Percentiles rank a stretch among this genome's conserved stretches.
Conservation (phyloP, 2,888 invertebrate species). For the Eurytoma californica region DNA sequence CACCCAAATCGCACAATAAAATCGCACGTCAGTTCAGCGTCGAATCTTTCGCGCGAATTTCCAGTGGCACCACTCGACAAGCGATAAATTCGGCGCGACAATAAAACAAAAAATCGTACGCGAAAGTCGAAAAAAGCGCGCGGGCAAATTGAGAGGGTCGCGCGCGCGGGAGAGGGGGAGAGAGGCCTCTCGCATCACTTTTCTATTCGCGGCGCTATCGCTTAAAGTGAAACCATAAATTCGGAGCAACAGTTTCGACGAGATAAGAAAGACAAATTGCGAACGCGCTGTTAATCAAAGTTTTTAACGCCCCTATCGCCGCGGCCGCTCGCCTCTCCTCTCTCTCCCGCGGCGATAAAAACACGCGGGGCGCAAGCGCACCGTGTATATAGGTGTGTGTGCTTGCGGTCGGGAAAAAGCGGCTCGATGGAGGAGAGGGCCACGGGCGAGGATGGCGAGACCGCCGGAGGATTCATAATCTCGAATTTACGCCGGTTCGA, state of each 20-base stretch:
- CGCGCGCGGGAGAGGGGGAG: not conserved
- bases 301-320: constrained; percentile 48
- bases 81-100: too few species aligned
- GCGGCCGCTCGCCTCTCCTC: not conserved
- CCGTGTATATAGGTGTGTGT: not conserved
- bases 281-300: constrained; percentile 53
- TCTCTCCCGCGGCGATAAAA: constrained; percentile 32
- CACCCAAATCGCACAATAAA: too few species aligned
- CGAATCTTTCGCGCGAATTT: too few species aligned
- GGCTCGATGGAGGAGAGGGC: constrained; percentile 6
- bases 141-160: not conserved
- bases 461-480: too few species aligned
- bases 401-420: constrained; percentile 1
- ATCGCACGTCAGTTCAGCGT: too few species aligned
- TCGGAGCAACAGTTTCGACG: constrained; percentile 51
- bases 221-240: constrained; percentile 51
- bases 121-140: not conserved
- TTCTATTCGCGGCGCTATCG: constrained; percentile 45
- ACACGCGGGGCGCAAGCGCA: not conserved
- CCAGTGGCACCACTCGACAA: too few species aligned
- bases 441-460: too few species aligned
- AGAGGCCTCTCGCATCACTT: constrained; percentile 6
- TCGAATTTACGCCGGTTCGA: too few species aligned
- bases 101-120: too few species aligned
- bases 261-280: constrained; percentile 56